Percentiles rank a stretch among this genome's conserved stretches.
These are phyloP conservation scores for Hydrophis major DNA, from an alignment of 2,797 vertebrate species.

Conservation along the genomic window DNA sequence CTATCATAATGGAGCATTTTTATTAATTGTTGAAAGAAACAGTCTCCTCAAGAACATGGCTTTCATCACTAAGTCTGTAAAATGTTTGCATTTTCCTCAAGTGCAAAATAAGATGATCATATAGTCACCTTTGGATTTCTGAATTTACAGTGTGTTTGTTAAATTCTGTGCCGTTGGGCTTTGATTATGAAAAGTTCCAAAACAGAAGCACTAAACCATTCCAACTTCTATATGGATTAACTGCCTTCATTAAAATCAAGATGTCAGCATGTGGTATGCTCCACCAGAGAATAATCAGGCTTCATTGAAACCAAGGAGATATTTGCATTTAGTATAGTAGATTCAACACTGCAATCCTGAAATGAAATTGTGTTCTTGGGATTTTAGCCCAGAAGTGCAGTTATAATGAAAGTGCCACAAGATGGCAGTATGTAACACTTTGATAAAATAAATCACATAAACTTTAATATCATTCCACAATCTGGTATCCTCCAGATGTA, in stretches of 20 bases:
- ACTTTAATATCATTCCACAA: background rate
- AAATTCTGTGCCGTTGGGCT: background rate
- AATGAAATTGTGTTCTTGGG: background rate
- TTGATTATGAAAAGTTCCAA: background rate
- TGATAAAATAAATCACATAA: background rate
- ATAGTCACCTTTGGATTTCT: background rate
- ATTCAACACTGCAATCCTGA: background rate
- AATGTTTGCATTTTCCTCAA: background rate
- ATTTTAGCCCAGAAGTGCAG: background rate
- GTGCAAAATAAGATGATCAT: background rate
- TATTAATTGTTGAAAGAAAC: background rate
- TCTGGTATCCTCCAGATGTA: background rate
- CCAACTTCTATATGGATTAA: background rate
- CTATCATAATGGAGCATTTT: background rate
- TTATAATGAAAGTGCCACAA: background rate
- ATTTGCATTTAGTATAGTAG: background rate
- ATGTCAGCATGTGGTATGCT: background rate
- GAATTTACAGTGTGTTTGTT: background rate
- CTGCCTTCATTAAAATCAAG: background rate
- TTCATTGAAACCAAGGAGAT: background rate
- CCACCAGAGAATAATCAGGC: background rate
- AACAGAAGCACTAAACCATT: background rate
- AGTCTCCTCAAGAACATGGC: background rate
- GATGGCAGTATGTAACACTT: slow-evolving; percentile 6
- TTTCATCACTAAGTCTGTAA: background rate